Percentiles rank a stretch among this genome's conserved stretches.
Conservation (phyloP, 2,797 vertebrate genomes). For the Peromyscus melanophrys region DNA sequence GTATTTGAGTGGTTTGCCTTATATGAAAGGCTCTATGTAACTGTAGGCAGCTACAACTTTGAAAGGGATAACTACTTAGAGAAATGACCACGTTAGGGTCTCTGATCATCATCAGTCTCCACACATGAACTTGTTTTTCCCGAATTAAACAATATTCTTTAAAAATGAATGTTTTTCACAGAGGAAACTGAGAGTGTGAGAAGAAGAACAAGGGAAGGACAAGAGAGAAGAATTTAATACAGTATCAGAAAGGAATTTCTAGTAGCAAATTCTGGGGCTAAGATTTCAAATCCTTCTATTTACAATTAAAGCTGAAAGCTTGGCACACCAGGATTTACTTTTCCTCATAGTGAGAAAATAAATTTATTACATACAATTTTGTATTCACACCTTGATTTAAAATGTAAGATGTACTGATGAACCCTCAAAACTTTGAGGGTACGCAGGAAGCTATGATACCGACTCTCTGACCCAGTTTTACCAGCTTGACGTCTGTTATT, state of each 20-base stretch:
- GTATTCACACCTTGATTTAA: slow-evolving; percentile 62
- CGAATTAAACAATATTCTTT: slow-evolving; percentile 35
- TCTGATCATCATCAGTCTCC: slow-evolving; percentile 62
- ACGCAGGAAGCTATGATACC: background rate
- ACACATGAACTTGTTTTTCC: slow-evolving; percentile 37
- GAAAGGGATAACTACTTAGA: slow-evolving; percentile 34
- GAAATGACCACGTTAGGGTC: slow-evolving; percentile 14
- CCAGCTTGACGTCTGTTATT: background rate
- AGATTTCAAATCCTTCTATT: slow-evolving; percentile 11
- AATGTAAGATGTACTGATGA: slow-evolving; percentile 7
- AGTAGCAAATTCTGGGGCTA: slow-evolving; percentile 37
- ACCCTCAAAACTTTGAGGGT: slow-evolving; percentile 10
- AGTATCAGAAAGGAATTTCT: slow-evolving; percentile 69
- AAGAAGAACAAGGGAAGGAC: slow-evolving; percentile 1
- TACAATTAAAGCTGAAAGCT: slow-evolving; percentile 36
- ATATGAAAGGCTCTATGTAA: background rate
- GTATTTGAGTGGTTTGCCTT: background rate
- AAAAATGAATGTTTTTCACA: background rate
- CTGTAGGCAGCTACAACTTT: slow-evolving; percentile 23
- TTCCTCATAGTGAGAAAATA: slow-evolving; percentile 36
- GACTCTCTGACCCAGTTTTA: background rate
- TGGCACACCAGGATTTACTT: slow-evolving; percentile 69
- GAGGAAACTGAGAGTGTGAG: slow-evolving; percentile 8
- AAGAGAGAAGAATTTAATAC: slow-evolving; percentile 51
- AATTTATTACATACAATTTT: slow-evolving; percentile 6